phyloP scores from a whole-genome alignment of 2,797 vertebrate genomes.

The Amphiprion clarkii region DNA sequence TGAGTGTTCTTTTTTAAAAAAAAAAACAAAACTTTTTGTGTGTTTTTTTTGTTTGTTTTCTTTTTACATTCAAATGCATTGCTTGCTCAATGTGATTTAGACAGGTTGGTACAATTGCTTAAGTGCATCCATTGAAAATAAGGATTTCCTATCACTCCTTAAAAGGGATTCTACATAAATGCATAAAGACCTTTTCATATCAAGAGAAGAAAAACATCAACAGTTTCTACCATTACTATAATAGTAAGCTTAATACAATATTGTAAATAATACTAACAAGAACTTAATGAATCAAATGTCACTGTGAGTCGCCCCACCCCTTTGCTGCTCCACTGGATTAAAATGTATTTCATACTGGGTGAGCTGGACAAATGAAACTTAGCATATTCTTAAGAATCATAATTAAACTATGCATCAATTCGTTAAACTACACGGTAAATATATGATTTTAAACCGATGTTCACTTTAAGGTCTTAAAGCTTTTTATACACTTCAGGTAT shows the following conservation, averaged over 20 bases:
- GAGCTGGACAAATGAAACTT: slow-evolving; percentile 79
- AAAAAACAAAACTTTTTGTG: background rate
- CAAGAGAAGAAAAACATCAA: slow-evolving; percentile 82
- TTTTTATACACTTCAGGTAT: slow-evolving; percentile 83
- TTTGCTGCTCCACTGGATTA: slow-evolving; percentile 53
- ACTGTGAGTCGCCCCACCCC: slow-evolving; percentile 60
- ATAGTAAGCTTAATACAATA: slow-evolving; percentile 81
- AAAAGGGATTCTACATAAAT: slow-evolving; percentile 83
- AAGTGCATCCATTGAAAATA: slow-evolving; percentile 87
- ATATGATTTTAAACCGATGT: slow-evolving; percentile 71
- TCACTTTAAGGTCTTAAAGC: slow-evolving; percentile 83
- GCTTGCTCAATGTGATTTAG: slow-evolving; percentile 81
- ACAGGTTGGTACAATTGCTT: slow-evolving; percentile 86
- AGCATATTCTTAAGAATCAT: slow-evolving; percentile 76
- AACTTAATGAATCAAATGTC: slow-evolving; percentile 75
- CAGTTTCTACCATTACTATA: slow-evolving; percentile 79
- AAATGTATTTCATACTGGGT: slow-evolving; percentile 59
- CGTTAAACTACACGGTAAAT: slow-evolving; percentile 81
- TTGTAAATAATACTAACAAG: slow-evolving; percentile 84
- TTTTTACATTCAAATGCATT: slow-evolving; percentile 87
- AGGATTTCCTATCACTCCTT: slow-evolving; percentile 86
- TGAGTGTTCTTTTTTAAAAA: slow-evolving; percentile 62
- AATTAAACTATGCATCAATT: slow-evolving; percentile 77
- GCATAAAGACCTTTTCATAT: slow-evolving; percentile 83
- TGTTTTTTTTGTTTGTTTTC: slow-evolving; percentile 52